Evolutionary conservation across 2,888 invertebrate species (phyloP), one percentile per base, ranked within the genome.

Genomic region (Clusia tigrina): DNA sequence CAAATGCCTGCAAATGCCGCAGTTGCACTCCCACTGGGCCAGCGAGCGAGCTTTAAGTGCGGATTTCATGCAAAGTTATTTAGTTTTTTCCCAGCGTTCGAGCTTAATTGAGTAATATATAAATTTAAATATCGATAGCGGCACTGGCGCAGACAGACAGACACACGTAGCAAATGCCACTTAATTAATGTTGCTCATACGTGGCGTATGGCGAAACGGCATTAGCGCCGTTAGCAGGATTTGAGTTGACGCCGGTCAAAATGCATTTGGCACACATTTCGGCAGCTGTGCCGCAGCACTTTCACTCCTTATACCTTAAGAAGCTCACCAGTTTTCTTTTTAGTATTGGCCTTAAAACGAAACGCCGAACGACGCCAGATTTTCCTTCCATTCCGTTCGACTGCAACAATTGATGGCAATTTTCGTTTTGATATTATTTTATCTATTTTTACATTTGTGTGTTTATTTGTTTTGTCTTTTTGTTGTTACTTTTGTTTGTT

Each of bases 131-230:
- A n/a, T 9, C 12, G 32, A 32, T 9, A 32, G 32, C 5, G 32
- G n/a, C n/a, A 32, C 5, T 32, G 12, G 12, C 5, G 12, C 5
- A 32, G 32, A 12, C 32, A 32, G 12, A 5, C 32, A 32, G 12
- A 12, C 6, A 42, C n/a, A 17, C 42, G 15, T 10, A 5, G n/a
- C 42, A 42, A 42, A 42, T 6, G n/a, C n/a, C 20, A 38, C 54
- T 58, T 58, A 54, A 62, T 62, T 62, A 58, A 58, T 46, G 62
- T 62, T 58, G 48, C 58, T 62, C 58, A 62, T 62, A 62, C 58
- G 62, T 48, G 22, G 26, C 37, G 48, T 18, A 24, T 57, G 42
- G 22, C 42, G 23, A 46, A 54, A n/a, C n/a, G n/a, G n/a, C n/a
- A n/a, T n/a, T 15, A 17, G 25, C 1, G 25, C 32, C 32, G 32